These are phyloP conservation scores for Aspidapion aeneum DNA, from an alignment of 2,888 invertebrate genomes.

Conservation along the genomic window DNA sequence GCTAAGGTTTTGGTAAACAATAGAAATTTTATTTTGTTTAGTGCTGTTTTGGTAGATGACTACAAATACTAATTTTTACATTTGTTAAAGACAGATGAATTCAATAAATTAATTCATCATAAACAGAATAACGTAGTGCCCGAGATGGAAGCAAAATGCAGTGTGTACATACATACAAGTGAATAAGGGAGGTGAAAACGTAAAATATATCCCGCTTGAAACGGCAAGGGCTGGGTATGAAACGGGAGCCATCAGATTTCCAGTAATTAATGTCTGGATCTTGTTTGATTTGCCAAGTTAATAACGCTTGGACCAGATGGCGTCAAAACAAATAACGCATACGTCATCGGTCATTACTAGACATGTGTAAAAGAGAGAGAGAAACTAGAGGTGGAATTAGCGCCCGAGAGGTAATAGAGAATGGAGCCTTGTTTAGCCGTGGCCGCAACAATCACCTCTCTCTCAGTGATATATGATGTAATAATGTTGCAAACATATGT, in stretches of 20 bases:
- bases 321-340: slow-evolving; percentile 52
- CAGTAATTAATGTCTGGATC: slow-evolving; percentile 48
- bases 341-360: slow-evolving; percentile 49
- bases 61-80: too few relatives aligned
- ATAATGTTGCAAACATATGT: slow-evolving; percentile 50
- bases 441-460: slow-evolving; percentile 48
- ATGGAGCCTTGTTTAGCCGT: slow-evolving; percentile 37
- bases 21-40: too few relatives aligned
- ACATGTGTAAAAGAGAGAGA: slow-evolving; percentile 24
- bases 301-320: slow-evolving; percentile 52
- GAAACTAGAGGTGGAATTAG: slow-evolving; percentile 8
- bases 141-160: neutral
- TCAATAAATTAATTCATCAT: too few relatives aligned
- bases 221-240: slow-evolving; percentile 34
- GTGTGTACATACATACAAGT: neutral
- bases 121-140: too few relatives aligned
- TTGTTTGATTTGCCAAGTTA: slow-evolving; percentile 54
- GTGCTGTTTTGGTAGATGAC: too few relatives aligned
- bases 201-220: slow-evolving; percentile 33
- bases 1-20: too few relatives aligned
- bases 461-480: slow-evolving; percentile 51
- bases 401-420: too few relatives aligned
- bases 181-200: slow-evolving; percentile 13
- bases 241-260: slow-evolving; percentile 42
- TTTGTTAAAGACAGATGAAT: too few relatives aligned